phyloP scores from a whole-genome alignment of 2,797 vertebrate species.

The Platalea minor region DNA sequence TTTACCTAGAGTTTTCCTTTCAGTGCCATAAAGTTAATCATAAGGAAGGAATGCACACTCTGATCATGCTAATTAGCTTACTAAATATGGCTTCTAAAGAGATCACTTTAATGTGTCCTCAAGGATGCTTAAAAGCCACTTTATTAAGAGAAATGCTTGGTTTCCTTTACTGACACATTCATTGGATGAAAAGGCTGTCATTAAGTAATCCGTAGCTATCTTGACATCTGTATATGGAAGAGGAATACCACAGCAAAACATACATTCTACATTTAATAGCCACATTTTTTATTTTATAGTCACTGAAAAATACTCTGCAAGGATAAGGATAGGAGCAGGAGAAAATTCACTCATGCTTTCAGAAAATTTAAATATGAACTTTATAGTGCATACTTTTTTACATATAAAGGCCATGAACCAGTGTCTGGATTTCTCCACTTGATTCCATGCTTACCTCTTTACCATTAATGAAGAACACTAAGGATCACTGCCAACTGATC shows the following conservation, averaged over 20 bases:
- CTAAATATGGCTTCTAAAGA: constrained; percentile 15
- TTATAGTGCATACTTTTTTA: neutral
- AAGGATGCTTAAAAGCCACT: constrained; percentile 15
- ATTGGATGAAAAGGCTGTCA: neutral
- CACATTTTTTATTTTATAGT: neutral
- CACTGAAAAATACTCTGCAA: neutral
- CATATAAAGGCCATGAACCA: neutral
- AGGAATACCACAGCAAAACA: neutral
- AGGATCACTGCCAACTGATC: neutral
- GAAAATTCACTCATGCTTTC: neutral
- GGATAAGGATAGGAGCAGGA: neutral
- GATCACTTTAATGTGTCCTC: constrained; percentile 6
- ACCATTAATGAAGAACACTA: neutral
- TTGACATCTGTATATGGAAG: neutral
- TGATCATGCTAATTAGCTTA: constrained; percentile 31
- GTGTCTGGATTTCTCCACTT: neutral
- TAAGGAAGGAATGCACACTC: constrained; percentile 32
- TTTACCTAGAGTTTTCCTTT: neutral
- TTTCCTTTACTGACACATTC: constrained; percentile 16
- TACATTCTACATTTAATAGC: neutral
- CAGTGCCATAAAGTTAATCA: neutral
- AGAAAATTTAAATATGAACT: neutral
- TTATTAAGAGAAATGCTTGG: neutral
- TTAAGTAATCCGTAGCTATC: neutral
- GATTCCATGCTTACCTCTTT: neutral